A percentile compares a stretch with the other conserved stretches of the same genome.
These are phyloP conservation scores for Apus apus DNA, from an alignment of 2,113 vertebrate species.

Conservation along the genomic window DNA sequence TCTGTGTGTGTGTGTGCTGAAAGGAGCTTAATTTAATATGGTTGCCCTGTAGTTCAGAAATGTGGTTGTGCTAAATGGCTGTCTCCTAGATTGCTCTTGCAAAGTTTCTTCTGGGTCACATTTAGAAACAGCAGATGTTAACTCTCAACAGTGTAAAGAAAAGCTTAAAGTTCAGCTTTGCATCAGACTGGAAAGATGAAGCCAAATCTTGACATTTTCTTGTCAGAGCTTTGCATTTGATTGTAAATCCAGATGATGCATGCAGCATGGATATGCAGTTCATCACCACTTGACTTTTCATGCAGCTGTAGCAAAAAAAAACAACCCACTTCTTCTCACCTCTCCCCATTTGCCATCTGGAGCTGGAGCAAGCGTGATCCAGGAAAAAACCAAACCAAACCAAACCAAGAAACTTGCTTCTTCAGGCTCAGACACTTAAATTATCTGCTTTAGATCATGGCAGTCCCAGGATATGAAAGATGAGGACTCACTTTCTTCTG, in stretches of 20 bases:
- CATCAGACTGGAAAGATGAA: slow-evolving; percentile 15
- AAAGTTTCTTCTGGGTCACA: not conserved
- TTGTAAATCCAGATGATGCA: not conserved
- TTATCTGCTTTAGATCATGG: not conserved
- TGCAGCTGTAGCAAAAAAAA: not conserved
- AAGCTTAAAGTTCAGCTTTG: slow-evolving; percentile 30
- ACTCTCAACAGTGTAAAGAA: not conserved
- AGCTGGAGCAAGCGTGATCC: not conserved
- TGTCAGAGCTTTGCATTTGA: not conserved
- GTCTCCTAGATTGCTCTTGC: not conserved
- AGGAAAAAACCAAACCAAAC: not conserved
- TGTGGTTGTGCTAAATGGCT: not conserved
- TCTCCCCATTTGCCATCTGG: accelerated
- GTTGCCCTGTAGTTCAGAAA: not conserved
- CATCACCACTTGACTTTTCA: not conserved
- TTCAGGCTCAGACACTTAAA: not conserved
- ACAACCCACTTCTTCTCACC: not conserved
- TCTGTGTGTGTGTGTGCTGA: not conserved
- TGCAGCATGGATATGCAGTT: not conserved
- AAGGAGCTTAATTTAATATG: slow-evolving; percentile 15
- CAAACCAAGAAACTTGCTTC: not conserved
- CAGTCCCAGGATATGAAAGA: not conserved
- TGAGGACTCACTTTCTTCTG: not conserved
- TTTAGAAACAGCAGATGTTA: slow-evolving; percentile 41
- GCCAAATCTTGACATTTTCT: slow-evolving; percentile 7